Base-by-base conservation (phyloP, 2,797 vertebrate species). In the Falco biarmicus region DNA sequence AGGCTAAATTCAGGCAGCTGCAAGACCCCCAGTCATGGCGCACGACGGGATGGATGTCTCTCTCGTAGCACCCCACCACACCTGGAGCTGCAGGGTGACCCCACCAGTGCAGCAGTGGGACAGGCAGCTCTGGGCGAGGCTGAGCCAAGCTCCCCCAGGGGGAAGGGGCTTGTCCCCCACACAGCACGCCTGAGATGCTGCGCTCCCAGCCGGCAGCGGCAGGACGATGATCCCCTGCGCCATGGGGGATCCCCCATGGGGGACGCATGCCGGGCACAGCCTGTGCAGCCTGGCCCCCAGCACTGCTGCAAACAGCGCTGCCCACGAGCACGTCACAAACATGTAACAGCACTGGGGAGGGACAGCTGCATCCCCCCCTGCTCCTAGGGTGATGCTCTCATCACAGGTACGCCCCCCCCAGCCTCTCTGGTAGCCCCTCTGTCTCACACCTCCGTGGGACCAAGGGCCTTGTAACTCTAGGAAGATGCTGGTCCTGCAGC, bases 181-280 rank as follows among this genome's bases (percentile, higher is more conserved):
- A 1, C 1, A 61, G 64, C 66, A 61, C 21, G 69, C 10, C 4
- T 11, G 0, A 77, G 69, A 1, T 26, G 34, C 57, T 6, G 2
- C 0, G 0, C 50, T 60, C 54, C 25, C 68, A 56, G 34, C 22
- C 15, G 54, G 7, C 84, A 77, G 63, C 2, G 6, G 51, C 37
- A 75, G 50, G 54, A 29, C 0, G 1, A 5, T n/a, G 48, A n/a
- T 82, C 41, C 39, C 34, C 0, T 0, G 32, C 0, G 4, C 34
- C 34, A 34, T 34, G 34, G n/a, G n/a, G n/a, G n/a, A n/a, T n/a
- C n/a, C n/a, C n/a, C 60, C n/a, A 65, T 19, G 51, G 16, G 31
- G n/a, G 50, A 61, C 0, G 11, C 51, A 21, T 1, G 1, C 9
- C 19, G 22, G 34, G 29, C 13, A 7, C 3, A 3, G 22, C 29